Base-by-base conservation (phyloP, 2,888 invertebrate genomes). In the Sinodicranocentrus sp. region DNA sequence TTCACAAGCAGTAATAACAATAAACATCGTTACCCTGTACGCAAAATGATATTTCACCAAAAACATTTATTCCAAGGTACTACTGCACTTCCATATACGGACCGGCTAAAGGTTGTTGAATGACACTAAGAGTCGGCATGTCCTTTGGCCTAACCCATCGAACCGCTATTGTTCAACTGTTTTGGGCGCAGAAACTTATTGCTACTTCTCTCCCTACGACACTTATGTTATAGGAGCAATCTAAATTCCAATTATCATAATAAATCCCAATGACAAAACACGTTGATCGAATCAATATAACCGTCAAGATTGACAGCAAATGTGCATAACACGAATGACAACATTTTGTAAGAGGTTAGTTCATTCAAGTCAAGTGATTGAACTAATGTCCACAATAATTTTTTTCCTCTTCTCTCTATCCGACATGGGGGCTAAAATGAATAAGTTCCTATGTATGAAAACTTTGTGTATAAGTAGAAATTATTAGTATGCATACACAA, bases 191-290 rank as follows among this genome's bases (percentile, higher is more conserved):
- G 63, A 75, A 61, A 57, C 33, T n/a, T 43, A 21, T 57, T 28
- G 33, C 71, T 57, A 54, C 70, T 28, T 17, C 28, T 57, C 39
- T 21, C 0, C 43, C 63, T 48, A 48, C 63, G 48, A 48, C 48
- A 48, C 59, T 26, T 63, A 48, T 63, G 75, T 61, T 59, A 63
- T 61, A 25, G 26, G 76, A 33, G 65, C 65, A 65, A 76, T 76
- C 76, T 39, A 65, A 54, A 65, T 61, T 54, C 67, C 76, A 76
- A 76, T 76, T 76, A 76, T 67, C 76, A 67, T 76, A 76, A 76
- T 76, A 76, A 76, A 76, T 76, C 76, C 67, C 67, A 76, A 57
- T 67, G 57, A 67, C 67, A 76, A 67, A 67, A 67, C 67, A 67
- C 33, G 33, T 63, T 39, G 67, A 68, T 76, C 67, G 54, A 76